These are phyloP conservation scores for Chiloscyllium plagiosum DNA, from an alignment of 2,113 vertebrate genomes.

Conservation along the genomic window DNA sequence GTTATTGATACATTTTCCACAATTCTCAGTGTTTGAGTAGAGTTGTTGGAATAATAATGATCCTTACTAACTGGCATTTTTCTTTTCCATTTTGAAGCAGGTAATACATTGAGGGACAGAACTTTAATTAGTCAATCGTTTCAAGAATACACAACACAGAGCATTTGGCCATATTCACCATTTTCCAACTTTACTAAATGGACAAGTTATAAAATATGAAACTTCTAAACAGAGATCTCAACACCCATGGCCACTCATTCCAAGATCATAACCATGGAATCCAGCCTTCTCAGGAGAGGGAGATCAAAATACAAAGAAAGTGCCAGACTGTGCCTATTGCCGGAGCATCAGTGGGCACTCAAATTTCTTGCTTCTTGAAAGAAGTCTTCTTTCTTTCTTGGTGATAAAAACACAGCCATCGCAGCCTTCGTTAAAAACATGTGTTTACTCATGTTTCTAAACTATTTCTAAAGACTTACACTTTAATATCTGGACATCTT, in stretches of 20 bases:
- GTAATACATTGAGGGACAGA: neutral
- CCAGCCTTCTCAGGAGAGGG: too few relatives aligned
- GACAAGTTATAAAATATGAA: neutral
- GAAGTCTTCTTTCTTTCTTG: neutral
- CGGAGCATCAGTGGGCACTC: neutral
- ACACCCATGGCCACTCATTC: neutral
- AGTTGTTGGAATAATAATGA: neutral
- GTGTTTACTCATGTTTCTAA: too few relatives aligned
- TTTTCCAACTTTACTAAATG: neutral
- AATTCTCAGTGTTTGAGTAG: neutral
- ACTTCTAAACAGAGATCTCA: neutral
- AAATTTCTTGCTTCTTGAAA: neutral
- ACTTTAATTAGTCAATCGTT: neutral
- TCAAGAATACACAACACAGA: neutral
- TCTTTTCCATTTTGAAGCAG: neutral
- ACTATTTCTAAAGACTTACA: too few relatives aligned
- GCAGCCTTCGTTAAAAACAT: neutral
- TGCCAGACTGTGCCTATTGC: neutral
- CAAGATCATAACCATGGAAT: neutral
- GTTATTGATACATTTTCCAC: neutral
- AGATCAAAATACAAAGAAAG: neutral
- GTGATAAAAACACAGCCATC: neutral
- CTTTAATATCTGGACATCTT: too few relatives aligned
- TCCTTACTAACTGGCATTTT: neutral
- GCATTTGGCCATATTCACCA: neutral